Percentiles rank a stretch among this genome's conserved stretches.
These are phyloP conservation scores for Dendrocincla fuliginosa DNA, from an alignment of 2,797 vertebrate genomes.

Conservation along the genomic window DNA sequence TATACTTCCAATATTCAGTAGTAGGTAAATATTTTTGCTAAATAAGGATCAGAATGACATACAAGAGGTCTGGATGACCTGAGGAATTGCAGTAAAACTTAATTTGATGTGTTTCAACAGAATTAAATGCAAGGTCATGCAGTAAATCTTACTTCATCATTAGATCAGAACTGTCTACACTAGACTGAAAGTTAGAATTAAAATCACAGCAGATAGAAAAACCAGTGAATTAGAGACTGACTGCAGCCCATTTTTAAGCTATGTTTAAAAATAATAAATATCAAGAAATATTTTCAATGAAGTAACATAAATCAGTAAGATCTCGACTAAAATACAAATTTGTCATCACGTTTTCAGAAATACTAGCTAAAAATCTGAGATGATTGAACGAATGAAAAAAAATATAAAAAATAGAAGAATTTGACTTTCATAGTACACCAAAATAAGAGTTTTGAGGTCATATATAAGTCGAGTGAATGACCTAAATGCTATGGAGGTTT, in stretches of 20 bases:
- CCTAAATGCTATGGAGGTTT: neutral
- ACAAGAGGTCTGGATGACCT: neutral
- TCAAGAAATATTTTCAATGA: neutral
- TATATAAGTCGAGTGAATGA: neutral
- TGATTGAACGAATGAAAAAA: neutral
- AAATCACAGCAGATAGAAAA: neutral
- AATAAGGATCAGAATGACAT: neutral
- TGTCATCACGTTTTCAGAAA: neutral
- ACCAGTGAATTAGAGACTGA: neutral
- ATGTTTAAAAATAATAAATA: neutral
- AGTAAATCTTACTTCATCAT: neutral
- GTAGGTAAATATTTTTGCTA: neutral
- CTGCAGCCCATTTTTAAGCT: rapidly evolving
- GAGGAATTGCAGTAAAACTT: neutral
- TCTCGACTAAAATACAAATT: neutral
- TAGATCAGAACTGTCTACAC: neutral
- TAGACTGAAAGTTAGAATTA: neutral
- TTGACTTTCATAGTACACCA: neutral
- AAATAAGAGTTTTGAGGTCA: neutral
- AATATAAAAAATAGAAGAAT: neutral
- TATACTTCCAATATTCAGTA: neutral
- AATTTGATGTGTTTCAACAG: neutral
- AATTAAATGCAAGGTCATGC: neutral
- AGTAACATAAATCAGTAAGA: neutral
- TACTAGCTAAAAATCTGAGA: neutral